Percentiles rank a stretch among this genome's conserved stretches.
Conservation (phyloP, 2,797 vertebrate genomes). For the Centropyge bicolor region DNA sequence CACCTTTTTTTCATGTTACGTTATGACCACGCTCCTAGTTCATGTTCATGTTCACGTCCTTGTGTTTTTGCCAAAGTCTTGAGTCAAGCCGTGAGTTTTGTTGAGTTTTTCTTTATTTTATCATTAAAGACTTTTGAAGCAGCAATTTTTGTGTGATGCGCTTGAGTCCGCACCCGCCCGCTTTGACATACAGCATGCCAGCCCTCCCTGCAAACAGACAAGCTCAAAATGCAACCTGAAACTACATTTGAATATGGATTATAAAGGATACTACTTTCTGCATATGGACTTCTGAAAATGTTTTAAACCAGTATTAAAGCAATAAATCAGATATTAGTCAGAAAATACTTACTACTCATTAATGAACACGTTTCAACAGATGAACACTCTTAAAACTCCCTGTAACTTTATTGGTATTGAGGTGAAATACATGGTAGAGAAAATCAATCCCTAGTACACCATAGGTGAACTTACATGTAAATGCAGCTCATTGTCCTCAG, state of each 20-base stretch:
- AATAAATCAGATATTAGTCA: neutral
- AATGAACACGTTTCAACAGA: neutral
- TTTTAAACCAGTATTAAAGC: neutral
- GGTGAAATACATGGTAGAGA: neutral
- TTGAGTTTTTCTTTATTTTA: too few species aligned
- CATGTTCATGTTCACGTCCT: too few species aligned
- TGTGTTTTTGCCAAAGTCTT: too few species aligned
- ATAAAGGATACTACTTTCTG: neutral
- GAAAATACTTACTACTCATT: neutral
- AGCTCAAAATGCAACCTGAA: neutral
- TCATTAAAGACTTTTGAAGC: too few species aligned
- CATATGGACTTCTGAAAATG: neutral
- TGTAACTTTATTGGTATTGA: neutral
- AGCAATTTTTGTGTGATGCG: too few species aligned
- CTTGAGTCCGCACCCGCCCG: too few species aligned
- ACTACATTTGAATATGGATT: neutral
- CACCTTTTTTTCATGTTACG: too few species aligned
- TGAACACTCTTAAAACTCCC: neutral
- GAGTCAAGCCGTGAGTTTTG: too few species aligned
- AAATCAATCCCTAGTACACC: neutral
- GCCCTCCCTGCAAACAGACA: slow-evolving; percentile 9
- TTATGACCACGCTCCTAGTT: too few species aligned
- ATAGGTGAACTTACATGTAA: neutral
- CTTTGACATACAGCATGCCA: slow-evolving; percentile 66
- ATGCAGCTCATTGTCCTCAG: neutral